Base-by-base conservation (phyloP, 2,888 invertebrate species). In the Eristalis arbustorum region DNA sequence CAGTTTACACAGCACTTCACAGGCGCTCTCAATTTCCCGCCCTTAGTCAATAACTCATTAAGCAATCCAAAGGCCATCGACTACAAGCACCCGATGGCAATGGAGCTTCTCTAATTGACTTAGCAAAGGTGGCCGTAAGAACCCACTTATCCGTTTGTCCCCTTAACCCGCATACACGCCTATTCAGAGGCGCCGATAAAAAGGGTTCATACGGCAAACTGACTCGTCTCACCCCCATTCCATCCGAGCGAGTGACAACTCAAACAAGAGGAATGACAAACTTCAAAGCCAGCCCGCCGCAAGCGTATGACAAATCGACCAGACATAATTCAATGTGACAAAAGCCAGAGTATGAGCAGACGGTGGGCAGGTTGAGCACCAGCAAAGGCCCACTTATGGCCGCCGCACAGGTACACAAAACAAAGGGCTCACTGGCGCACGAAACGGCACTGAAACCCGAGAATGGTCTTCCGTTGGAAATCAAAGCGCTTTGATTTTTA, bases 401-500 rank as follows among this genome's bases (percentile, higher is more conserved):
- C 22, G 22, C 23, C 23, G 61, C 59, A 76, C 68, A 68, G 72
- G 71, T 42, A 37, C 3, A 34, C 28, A 31, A 62, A 74, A 78
- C 77, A 82, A 85, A 84, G 80, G 80, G 76, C 67, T 67, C 80
- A 84, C 73, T 80, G 72, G 31, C 67, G 68, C 63, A 80, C 62
- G 72, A 69, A 31, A 31, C 31, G 10, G 31, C 40, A n/a, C 4
- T 14, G 23, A 14, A 37, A 22, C 59, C 63, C 66, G 78, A 66
- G 62, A 79, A 78, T 31, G 67, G 66, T 67, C 72, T 18, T 66
- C 25, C 28, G 18, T 31, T 18, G 22, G 18, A 49, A 64, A 76
- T 76, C 76, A 81, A 85, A 81, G 77, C 77, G 81, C 77, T 77
- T 78, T 74, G 81, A 77, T 73, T 85, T 71, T 74, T 13, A 71